Evolutionary conservation across 2,113 vertebrate species (phyloP).

Genomic region (Pyxicephalus adspersus): DNA sequence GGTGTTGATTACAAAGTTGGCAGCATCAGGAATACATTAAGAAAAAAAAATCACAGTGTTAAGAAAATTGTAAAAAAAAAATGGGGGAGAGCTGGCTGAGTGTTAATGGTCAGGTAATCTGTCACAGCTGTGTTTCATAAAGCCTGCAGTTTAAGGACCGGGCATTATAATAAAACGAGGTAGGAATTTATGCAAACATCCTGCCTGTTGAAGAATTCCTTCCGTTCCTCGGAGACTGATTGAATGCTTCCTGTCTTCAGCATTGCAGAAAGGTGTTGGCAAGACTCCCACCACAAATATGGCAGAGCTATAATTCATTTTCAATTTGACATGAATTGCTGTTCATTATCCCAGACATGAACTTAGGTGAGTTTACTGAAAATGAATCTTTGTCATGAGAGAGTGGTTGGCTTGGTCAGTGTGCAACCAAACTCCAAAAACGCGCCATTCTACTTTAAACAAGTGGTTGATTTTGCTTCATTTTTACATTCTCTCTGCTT

Average conservation of each 20-base stretch:
- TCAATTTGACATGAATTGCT: constrained; percentile 3
- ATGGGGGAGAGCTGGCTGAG: constrained; percentile 67
- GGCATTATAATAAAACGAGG: constrained; percentile 68
- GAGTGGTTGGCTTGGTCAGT: not conserved
- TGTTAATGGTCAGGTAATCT: constrained; percentile 72
- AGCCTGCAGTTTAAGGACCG: constrained; percentile 67
- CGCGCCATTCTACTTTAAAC: constrained; percentile 18
- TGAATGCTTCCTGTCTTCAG: constrained; percentile 73
- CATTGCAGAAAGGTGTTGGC: constrained; percentile 63
- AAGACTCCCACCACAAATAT: constrained; percentile 41
- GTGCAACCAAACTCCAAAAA: not conserved
- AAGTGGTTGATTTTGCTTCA: not conserved
- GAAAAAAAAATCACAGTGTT: constrained; percentile 63
- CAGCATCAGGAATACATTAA: constrained; percentile 66
- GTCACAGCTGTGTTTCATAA: constrained; percentile 72
- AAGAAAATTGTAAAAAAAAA: constrained; percentile 62
- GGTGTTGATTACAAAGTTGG: constrained; percentile 66
- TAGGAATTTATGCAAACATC: constrained; percentile 72
- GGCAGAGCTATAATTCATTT: constrained; percentile 58
- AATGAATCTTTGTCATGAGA: not conserved
- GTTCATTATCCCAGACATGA: fast-evolving
- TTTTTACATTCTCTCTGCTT: not conserved
- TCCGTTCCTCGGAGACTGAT: constrained; percentile 57
- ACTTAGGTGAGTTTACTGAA: not conserved
- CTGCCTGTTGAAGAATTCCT: constrained; percentile 63